A percentile compares a stretch with the other conserved stretches of the same genome.
Conservation (phyloP, 2,797 vertebrate genomes). For the Aulostomus chinensis region DNA sequence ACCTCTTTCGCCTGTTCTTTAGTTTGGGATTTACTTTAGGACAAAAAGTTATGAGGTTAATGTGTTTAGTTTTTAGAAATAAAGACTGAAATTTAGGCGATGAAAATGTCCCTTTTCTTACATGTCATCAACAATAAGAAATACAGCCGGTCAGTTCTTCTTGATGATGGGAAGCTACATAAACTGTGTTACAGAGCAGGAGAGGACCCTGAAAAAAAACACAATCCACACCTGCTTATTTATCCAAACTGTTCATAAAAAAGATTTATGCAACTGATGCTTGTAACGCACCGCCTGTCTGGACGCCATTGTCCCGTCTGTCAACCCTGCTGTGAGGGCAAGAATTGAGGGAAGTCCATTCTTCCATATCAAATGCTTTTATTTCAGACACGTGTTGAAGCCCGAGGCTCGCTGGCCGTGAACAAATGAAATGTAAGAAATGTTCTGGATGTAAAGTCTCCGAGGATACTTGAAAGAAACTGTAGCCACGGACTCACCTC, state of each 20-base stretch:
- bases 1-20: too few species aligned
- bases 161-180: neutral
- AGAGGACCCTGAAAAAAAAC: too few species aligned
- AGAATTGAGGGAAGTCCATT: conserved; percentile 72
- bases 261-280: conserved; percentile 22
- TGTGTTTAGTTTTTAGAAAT: too few species aligned
- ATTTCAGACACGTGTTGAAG: conserved; percentile 33
- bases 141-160: neutral
- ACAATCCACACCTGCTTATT: too few species aligned
- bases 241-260: conserved; percentile 4
- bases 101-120: conserved; percentile 11
- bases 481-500: conserved; percentile 21
- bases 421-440: conserved; percentile 1
- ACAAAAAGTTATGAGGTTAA: too few species aligned
- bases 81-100: neutral
- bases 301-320: conserved; percentile 53
- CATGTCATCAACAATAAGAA: neutral
- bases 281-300: conserved; percentile 1
- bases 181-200: conserved; percentile 8
- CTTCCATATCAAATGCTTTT: conserved; percentile 45
- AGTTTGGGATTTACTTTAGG: too few species aligned
- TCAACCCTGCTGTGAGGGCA: conserved; percentile 61
- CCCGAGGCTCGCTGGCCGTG: neutral
- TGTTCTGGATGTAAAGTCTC: conserved; percentile 9
- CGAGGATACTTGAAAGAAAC: conserved; percentile 39